These are phyloP conservation scores for Ctenicera cuprea DNA, from an alignment of 2,888 invertebrate species.

Conservation along the genomic window DNA sequence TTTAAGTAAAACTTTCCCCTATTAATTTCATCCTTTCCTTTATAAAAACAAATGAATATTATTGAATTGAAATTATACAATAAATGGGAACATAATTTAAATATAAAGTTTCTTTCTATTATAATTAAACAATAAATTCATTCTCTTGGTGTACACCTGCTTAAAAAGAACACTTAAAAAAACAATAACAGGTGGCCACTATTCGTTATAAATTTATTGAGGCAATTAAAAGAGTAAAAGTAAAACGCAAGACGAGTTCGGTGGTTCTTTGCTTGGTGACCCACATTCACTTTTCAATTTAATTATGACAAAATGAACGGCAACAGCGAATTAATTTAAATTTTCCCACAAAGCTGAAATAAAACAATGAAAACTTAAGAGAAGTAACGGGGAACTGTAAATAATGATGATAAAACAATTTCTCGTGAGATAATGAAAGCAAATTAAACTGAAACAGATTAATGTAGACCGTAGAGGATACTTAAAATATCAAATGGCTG, in stretches of 20 bases:
- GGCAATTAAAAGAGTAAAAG: slow-evolving; percentile 18
- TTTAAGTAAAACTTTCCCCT: no score
- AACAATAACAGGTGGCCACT: no score
- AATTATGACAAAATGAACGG: slow-evolving; percentile 8
- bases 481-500: not conserved
- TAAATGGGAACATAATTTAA: no score
- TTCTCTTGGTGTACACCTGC: no score
- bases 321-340: not conserved
- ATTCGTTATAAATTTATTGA: slow-evolving; percentile 12
- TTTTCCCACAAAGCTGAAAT: not conserved
- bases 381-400: not conserved
- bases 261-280: not conserved
- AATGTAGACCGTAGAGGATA: no score
- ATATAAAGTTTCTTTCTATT: no score
- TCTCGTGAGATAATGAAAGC: not conserved
- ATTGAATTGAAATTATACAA: no score
- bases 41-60: no score
- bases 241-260: not conserved
- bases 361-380: not conserved
- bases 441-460: not conserved
- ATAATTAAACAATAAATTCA: no score
- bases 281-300: slow-evolving; percentile 20
- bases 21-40: no score
- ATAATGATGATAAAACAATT: not conserved
- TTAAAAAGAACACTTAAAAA: no score